Conservation (phyloP, 1,140 invertebrate genomes). For the Aphelenchoides fujianensis region DNA sequence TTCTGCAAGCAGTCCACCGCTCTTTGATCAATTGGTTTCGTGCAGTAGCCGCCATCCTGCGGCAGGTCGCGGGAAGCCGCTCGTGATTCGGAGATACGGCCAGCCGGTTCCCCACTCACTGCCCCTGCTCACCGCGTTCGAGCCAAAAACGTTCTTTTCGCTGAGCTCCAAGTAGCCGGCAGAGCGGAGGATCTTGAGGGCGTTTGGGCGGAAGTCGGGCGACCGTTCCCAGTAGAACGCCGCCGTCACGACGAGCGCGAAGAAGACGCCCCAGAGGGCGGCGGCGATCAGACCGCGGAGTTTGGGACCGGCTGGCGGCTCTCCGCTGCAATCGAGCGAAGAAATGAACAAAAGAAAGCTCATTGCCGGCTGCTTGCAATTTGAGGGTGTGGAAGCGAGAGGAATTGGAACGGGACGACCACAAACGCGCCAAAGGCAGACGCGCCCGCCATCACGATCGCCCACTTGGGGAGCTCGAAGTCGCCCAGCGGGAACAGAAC, state of each 20-base stretch:
- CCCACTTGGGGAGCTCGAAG: not conserved
- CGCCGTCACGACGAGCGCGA: not conserved
- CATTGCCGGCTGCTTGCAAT: not conserved
- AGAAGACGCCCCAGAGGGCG: not conserved
- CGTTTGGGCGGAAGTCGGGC: not conserved
- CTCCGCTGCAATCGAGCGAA: not conserved
- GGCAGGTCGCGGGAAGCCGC: no score
- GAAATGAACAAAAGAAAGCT: no score
- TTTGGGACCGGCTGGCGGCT: not conserved
- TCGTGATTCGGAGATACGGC: no score
- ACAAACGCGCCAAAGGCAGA: not conserved
- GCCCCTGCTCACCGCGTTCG: no score
- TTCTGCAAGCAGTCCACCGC: no score
- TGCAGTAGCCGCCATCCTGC: no score
- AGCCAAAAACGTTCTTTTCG: not conserved
- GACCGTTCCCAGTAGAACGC: not conserved
- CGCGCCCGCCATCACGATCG: not conserved
- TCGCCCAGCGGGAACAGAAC: not conserved
- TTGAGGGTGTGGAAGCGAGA: not conserved
- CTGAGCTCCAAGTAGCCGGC: not conserved
- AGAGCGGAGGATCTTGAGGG: not conserved
- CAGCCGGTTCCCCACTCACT: no score
- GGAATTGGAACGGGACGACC: not conserved
- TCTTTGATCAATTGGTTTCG: no score
- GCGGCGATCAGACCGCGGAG: not conserved